Evolutionary conservation across 2,888 invertebrate genomes (phyloP), one percentile per base, ranked within the genome.

Genomic region (Lissonota sp.): DNA sequence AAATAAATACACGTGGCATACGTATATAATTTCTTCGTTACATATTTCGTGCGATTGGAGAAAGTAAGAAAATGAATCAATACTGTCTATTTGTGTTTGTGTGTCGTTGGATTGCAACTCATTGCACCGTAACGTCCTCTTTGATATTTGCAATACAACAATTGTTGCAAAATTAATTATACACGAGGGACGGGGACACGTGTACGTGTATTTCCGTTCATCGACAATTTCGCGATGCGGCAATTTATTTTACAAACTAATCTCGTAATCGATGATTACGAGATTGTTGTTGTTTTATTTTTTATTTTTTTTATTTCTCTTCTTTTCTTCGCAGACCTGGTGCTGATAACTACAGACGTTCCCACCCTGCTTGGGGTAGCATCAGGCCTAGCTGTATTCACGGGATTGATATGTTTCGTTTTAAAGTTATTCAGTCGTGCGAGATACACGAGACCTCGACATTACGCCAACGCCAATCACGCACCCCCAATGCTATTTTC

Each of bases 351-450:
- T 89, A 96, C 97, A 86, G 97, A 98, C 93, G 94, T 97, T 93
- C 96, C 97, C 91, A 97, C 97, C 87, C 94, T 98, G 89, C 94
- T 97, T 90, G 97, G 97, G 86, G 97, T 98, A 85, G 95, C 96
- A 90, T 96, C 97, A 86, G 97, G 97, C 84, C 96, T 98, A 91
- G 96, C 97, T 87, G 95, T 98, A 90, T 94, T 98, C 89, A 97
- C 96, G 49, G 97, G 96, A 66, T 94, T 98, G 87, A 96, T 98
- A 89, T 98, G 98, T 93, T 96, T 98, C 94, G 97, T 97, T 87
- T 94, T 98, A 89, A 97, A 97, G 92, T 94, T 98, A 87, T 98
- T 98, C 93, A 96, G 96, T 86, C 94, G 94, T 89, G 94, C 94
- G 84, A 92, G 95, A 79, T 94, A 94, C 88, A 93, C 93, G 82